Percentiles rank a stretch among this genome's conserved stretches.
Conservation (phyloP, 2,113 vertebrate species). For the Craseonycteris thonglongyai region DNA sequence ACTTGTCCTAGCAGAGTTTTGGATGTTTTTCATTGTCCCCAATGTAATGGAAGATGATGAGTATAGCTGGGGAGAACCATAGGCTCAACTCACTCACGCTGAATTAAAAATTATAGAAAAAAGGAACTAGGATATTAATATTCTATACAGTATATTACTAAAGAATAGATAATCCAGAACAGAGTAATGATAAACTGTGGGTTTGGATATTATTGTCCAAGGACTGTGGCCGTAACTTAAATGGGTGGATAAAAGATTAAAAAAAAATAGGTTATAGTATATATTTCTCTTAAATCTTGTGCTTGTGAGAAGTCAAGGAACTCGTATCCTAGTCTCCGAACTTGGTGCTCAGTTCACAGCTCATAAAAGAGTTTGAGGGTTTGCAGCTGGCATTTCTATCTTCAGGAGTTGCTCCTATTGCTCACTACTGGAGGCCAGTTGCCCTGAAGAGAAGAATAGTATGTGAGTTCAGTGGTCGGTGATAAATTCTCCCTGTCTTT, state of each 20-base stretch:
- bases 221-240: background rate
- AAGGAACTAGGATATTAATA: background rate
- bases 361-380: background rate
- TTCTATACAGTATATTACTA: background rate
- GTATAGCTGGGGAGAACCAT: background rate
- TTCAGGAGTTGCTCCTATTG: background rate
- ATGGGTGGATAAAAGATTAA: background rate
- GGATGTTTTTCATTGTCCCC: background rate
- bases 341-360: background rate
- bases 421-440: background rate
- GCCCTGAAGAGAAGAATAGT: background rate
- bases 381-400: background rate
- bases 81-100: background rate
- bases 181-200: background rate
- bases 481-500: background rate
- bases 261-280: background rate
- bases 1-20: background rate
- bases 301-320: background rate
- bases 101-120: background rate
- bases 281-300: background rate
- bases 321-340: background rate
- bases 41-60: background rate
- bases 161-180: background rate
- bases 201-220: no score
- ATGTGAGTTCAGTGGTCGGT: rapidly evolving